A percentile compares a stretch with the other conserved stretches of the same genome.
Conservation (phyloP, 2,797 vertebrate species). For the Apodemus agrarius region DNA sequence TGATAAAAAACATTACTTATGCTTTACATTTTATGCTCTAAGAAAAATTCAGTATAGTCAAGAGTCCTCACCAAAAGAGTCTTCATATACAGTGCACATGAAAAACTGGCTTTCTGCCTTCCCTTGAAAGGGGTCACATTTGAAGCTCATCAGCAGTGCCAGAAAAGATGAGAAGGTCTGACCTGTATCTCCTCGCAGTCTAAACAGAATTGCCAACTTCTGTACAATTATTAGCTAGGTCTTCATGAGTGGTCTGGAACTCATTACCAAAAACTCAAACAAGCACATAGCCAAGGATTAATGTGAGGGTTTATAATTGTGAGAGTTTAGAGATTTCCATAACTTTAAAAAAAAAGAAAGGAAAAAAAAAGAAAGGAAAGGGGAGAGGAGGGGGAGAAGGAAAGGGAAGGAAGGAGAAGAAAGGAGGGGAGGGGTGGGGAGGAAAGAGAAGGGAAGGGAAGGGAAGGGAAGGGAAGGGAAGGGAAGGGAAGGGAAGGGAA, state of each 20-base stretch:
- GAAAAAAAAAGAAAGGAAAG: background rate
- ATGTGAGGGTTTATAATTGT: slow-evolving; percentile 79
- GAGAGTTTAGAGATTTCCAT: slow-evolving; percentile 77
- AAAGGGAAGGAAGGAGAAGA: no score
- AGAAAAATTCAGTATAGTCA: slow-evolving; percentile 84
- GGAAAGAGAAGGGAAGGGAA: background rate
- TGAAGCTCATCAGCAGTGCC: slow-evolving; percentile 82
- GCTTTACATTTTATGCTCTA: slow-evolving; percentile 80
- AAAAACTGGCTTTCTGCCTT: slow-evolving; percentile 80
- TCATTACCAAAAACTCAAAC: slow-evolving; percentile 78
- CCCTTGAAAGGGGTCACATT: slow-evolving; percentile 79
- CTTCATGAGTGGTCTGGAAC: slow-evolving; percentile 80
- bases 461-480: background rate
- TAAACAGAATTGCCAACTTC: slow-evolving; percentile 83
- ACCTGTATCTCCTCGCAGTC: slow-evolving; percentile 83
- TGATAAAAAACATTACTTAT: slow-evolving; percentile 70
- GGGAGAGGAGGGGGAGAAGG: no score
- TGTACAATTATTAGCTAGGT: slow-evolving; percentile 74
- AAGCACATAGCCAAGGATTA: slow-evolving; percentile 80
- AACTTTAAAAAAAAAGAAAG: slow-evolving; percentile 71
- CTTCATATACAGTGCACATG: slow-evolving; percentile 83
- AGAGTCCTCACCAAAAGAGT: slow-evolving; percentile 78
- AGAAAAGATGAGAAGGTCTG: slow-evolving; percentile 80
- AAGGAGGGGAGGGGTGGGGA: rapidly evolving
- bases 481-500: background rate